A percentile compares a stretch with the other conserved stretches of the same genome.
phyloP scores from a whole-genome alignment of 2,888 invertebrate genomes.

The Arctia plantaginis region DNA sequence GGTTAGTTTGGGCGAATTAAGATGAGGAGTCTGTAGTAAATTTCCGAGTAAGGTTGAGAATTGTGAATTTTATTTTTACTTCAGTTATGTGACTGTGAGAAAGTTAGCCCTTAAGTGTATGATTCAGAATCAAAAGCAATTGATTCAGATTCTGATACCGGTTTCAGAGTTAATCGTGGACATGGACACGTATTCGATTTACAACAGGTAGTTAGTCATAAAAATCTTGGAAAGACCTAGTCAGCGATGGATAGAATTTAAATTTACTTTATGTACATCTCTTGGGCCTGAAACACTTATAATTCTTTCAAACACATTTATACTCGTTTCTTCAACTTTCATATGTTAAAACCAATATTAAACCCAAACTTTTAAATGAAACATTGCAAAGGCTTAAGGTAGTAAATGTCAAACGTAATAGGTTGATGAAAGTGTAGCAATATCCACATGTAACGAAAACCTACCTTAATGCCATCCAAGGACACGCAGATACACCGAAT shows the following conservation, averaged over 20 bases:
- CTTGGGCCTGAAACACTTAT: background rate
- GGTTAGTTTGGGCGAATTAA: background rate
- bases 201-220: conserved; percentile 10
- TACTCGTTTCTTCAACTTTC: background rate
- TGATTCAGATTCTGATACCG: conserved; percentile 30
- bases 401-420: background rate
- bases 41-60: conserved; percentile 59
- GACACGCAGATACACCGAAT: too few species aligned
- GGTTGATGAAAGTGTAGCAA: background rate
- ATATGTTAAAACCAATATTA: background rate
- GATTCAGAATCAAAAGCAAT: conserved; percentile 40
- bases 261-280: background rate
- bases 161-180: conserved; percentile 30
- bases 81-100: conserved; percentile 63
- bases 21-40: conserved; percentile 49
- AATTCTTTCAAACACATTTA: too few species aligned
- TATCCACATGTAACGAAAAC: background rate
- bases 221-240: conserved; percentile 12
- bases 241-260: background rate
- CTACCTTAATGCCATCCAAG: background rate
- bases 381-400: too few species aligned
- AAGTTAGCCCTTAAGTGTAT: conserved; percentile 52
- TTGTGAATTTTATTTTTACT: conserved; percentile 55
- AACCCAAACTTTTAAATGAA: background rate
- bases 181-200: conserved; percentile 28